Evolutionary conservation across 2,888 invertebrate genomes (phyloP).

Genomic region (Netelia fuscicornis): DNA sequence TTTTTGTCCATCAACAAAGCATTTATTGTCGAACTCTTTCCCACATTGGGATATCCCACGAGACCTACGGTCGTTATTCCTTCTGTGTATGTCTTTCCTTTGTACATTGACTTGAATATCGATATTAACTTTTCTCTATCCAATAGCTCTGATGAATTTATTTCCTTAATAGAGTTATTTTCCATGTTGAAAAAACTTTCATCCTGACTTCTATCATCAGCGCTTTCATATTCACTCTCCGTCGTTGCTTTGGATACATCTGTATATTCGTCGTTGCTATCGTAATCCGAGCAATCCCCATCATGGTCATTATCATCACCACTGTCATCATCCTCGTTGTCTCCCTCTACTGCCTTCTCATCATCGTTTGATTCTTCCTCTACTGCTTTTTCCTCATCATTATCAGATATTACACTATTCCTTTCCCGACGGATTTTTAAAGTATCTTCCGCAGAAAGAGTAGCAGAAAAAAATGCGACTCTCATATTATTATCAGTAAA

Average conservation of each 20-base stretch:
- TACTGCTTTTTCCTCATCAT: constrained; percentile 55
- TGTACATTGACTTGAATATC: constrained; percentile 89
- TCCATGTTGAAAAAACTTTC: not conserved
- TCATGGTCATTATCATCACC: constrained; percentile 49
- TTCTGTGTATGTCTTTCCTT: constrained; percentile 83
- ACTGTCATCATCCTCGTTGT: not conserved
- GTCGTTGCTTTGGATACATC: constrained; percentile 71
- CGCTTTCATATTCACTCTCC: constrained; percentile 76
- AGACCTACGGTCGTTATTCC: constrained; percentile 92
- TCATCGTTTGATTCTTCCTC: constrained; percentile 62
- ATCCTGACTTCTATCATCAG: constrained; percentile 56
- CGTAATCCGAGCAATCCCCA: constrained; percentile 49
- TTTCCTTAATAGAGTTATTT: constrained; percentile 28
- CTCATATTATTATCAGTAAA: constrained; percentile 90
- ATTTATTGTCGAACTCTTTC: constrained; percentile 99
- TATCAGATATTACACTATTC: constrained; percentile 73
- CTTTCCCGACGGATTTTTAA: constrained; percentile 58
- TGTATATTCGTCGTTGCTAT: constrained; percentile 69
- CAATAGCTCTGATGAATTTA: constrained; percentile 88
- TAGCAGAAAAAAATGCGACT: constrained; percentile 97
- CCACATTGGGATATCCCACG: constrained; percentile 99
- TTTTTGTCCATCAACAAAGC: constrained; percentile 94
- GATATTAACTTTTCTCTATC: constrained; percentile 90
- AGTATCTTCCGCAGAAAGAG: constrained; percentile 86
- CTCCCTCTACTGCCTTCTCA: too few relatives aligned